These are phyloP conservation scores for Otis tarda DNA, from an alignment of 2,113 vertebrate genomes.

Conservation along the genomic window DNA sequence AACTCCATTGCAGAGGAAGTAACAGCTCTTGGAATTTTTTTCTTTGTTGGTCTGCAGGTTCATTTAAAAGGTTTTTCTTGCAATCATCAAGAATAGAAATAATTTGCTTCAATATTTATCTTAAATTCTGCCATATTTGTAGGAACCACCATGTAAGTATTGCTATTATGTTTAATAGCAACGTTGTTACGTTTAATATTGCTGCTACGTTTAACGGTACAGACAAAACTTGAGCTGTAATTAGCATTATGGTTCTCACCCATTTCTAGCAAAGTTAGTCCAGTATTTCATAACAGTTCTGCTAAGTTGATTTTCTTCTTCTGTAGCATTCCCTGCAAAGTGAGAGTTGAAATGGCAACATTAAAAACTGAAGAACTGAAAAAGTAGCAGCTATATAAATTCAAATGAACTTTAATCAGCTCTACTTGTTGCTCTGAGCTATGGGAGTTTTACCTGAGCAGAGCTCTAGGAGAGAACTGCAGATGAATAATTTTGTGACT, in stretches of 20 bases:
- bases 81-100: not conserved
- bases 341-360: not conserved
- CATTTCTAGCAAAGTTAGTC: constrained; percentile 81
- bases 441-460: not conserved
- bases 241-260: constrained; percentile 73
- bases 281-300: constrained; percentile 85
- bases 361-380: not conserved
- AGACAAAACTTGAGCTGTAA: not conserved
- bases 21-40: not conserved
- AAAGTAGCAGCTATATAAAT: not conserved
- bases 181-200: too few relatives aligned
- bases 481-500: not conserved
- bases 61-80: not conserved
- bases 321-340: constrained; percentile 70
- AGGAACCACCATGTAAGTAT: not conserved
- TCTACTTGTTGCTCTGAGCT: not conserved
- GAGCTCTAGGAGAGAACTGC: not conserved
- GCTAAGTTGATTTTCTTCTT: constrained; percentile 80
- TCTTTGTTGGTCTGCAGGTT: not conserved
- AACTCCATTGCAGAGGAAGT: not conserved
- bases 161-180: not conserved
- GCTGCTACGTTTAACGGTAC: not conserved
- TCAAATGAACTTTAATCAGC: not conserved
- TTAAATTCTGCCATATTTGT: not conserved
- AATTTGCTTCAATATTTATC: not conserved